A percentile compares a stretch with the other conserved stretches of the same genome.
Evolutionary conservation across 2,113 vertebrate species (phyloP).

Genomic region (Montifringilla adamsi): DNA sequence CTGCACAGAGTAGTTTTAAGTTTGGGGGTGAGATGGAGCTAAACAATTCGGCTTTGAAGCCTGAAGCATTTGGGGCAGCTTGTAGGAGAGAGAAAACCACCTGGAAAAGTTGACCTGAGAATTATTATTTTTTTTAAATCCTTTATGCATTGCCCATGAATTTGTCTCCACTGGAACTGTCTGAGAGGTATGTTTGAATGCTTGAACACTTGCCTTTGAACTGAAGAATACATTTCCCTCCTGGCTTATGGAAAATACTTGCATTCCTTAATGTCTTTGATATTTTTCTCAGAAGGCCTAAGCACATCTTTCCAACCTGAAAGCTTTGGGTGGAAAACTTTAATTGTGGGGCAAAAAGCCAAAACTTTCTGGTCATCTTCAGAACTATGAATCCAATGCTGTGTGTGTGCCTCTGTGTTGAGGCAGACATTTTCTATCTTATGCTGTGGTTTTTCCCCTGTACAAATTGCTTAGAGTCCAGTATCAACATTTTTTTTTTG

Average conservation of each 20-base stretch:
- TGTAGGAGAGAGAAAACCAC: not conserved
- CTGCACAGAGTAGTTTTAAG: not conserved
- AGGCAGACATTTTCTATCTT: not conserved
- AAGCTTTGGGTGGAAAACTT: not conserved
- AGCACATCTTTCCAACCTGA: not conserved
- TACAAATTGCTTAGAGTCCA: not conserved
- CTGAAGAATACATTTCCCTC: not conserved
- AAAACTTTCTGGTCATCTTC: not conserved
- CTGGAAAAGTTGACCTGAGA: not conserved
- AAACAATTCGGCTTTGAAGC: not conserved
- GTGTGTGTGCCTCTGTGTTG: not conserved
- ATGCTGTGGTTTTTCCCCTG: not conserved
- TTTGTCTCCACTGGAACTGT: not conserved
- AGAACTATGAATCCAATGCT: not conserved
- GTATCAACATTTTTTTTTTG: not conserved
- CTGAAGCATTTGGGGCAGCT: not conserved
- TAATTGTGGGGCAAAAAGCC: not conserved
- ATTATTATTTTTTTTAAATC: not conserved
- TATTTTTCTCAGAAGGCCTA: not conserved
- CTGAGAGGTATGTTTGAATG: not conserved
- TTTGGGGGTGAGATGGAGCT: not conserved
- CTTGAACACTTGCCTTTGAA: not conserved
- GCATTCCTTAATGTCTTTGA: not conserved
- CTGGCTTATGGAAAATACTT: not conserved
- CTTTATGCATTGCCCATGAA: not conserved